Percentiles rank a stretch among this genome's conserved stretches.
These are phyloP conservation scores for Hypanus sabinus DNA, from an alignment of 2,113 vertebrate genomes.

Conservation along the genomic window DNA sequence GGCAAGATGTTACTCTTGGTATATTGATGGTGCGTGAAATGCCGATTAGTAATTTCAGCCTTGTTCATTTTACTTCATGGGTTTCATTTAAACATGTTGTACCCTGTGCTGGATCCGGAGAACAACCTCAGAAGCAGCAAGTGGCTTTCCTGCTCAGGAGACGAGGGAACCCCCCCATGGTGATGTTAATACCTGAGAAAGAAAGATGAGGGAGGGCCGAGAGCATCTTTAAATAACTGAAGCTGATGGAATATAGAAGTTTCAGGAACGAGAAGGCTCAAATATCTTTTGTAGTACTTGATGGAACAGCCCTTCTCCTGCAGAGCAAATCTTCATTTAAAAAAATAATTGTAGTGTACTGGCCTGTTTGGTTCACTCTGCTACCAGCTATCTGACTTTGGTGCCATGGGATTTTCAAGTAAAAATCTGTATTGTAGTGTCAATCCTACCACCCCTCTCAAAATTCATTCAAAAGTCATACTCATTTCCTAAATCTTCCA, in stretches of 20 bases:
- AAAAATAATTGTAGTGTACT: background rate
- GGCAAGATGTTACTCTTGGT: background rate
- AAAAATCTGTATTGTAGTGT: no score
- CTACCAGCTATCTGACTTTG: background rate
- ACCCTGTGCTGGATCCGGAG: background rate
- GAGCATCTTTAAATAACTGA: background rate
- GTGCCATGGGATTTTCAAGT: background rate
- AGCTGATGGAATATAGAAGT: background rate
- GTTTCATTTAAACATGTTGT: background rate
- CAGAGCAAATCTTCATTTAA: background rate
- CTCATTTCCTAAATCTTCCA: no score
- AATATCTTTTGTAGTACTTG: background rate
- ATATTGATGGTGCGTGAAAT: background rate
- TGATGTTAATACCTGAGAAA: background rate
- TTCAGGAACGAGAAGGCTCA: background rate
- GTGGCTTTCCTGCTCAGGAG: background rate
- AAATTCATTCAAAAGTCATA: no score
- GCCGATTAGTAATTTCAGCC: background rate
- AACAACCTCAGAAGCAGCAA: background rate
- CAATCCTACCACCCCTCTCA: no score
- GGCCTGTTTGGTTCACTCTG: background rate
- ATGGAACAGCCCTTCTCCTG: background rate
- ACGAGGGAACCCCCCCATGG: background rate
- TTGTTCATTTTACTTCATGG: background rate
- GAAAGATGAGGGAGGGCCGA: background rate